Conservation (phyloP, 2,888 invertebrate species). For the Epiblema foenella region DNA sequence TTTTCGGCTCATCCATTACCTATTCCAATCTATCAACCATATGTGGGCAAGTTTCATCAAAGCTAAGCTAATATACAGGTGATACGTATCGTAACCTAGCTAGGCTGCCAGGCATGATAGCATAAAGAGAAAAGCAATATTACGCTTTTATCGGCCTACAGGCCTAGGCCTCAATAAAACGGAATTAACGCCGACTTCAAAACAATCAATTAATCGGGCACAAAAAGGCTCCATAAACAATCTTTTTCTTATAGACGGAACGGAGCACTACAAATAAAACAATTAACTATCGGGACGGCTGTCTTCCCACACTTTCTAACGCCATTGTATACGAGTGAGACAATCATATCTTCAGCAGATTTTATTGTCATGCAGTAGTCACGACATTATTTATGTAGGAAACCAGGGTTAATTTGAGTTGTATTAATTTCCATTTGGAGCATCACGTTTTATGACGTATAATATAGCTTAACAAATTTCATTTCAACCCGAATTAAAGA, state of each 20-base stretch:
- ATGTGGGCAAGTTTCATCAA: neutral
- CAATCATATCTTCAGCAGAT: slow-evolving; percentile 66
- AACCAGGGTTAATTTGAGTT: slow-evolving; percentile 50
- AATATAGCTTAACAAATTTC: neutral
- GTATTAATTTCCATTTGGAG: slow-evolving; percentile 53
- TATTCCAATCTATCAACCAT: neutral
- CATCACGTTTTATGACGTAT: slow-evolving; percentile 44
- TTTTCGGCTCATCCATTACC: no score
- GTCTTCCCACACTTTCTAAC: slow-evolving; percentile 82
- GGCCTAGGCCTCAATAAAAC: slow-evolving; percentile 11
- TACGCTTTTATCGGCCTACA: neutral
- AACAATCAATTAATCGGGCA: slow-evolving; percentile 49
- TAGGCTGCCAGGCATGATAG: neutral
- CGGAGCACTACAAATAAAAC: slow-evolving; percentile 57
- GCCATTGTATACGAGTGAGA: slow-evolving; percentile 73
- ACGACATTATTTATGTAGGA: slow-evolving; percentile 56
- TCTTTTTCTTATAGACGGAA: slow-evolving; percentile 55
- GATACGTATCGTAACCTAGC: no score
- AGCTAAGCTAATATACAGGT: no score
- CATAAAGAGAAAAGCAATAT: neutral
- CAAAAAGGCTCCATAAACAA: slow-evolving; percentile 55
- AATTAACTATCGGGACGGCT: slow-evolving; percentile 70
- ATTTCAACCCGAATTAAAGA: neutral
- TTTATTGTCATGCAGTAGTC: slow-evolving; percentile 65
- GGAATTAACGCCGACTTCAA: slow-evolving; percentile 25